Conservation (phyloP, 2,113 vertebrate species). For the Eonycteris spelaea region DNA sequence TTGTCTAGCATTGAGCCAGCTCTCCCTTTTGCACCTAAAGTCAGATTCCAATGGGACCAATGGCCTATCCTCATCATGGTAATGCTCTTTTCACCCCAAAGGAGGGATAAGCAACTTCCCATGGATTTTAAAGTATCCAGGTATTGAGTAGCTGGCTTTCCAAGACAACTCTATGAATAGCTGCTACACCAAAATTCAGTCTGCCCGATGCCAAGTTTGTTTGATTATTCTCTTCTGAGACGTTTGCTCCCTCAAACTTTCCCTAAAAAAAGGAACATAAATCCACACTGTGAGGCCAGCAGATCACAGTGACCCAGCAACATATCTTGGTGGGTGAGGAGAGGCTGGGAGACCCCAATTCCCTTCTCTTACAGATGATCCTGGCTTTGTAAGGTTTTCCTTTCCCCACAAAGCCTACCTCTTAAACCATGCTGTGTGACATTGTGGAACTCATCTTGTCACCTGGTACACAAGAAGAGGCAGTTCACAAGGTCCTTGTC, state of each 20-base stretch:
- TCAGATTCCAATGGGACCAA: neutral
- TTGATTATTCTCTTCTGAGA: neutral
- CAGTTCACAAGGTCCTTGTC: neutral
- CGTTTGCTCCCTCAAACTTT: neutral
- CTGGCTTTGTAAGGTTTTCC: neutral
- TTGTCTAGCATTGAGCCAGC: too few species aligned
- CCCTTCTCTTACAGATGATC: neutral
- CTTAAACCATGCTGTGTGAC: neutral
- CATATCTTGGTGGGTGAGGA: neutral
- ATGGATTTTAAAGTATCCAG: neutral
- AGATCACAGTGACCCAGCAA: neutral
- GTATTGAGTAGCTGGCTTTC: neutral
- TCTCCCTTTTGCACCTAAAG: neutral
- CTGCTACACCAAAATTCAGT: neutral
- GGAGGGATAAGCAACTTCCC: neutral
- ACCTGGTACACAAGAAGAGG: fast-evolving
- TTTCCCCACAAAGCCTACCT: neutral
- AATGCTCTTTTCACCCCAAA: neutral
- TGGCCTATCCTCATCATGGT: neutral
- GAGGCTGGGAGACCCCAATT: neutral
- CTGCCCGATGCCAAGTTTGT: neutral
- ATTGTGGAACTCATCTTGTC: neutral
- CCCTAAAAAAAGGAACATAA: neutral
- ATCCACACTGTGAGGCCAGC: neutral
- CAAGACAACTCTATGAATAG: neutral